These are phyloP conservation scores for Phytoseiulus persimilis DNA, from an alignment of 2,888 invertebrate species.

Conservation along the genomic window DNA sequence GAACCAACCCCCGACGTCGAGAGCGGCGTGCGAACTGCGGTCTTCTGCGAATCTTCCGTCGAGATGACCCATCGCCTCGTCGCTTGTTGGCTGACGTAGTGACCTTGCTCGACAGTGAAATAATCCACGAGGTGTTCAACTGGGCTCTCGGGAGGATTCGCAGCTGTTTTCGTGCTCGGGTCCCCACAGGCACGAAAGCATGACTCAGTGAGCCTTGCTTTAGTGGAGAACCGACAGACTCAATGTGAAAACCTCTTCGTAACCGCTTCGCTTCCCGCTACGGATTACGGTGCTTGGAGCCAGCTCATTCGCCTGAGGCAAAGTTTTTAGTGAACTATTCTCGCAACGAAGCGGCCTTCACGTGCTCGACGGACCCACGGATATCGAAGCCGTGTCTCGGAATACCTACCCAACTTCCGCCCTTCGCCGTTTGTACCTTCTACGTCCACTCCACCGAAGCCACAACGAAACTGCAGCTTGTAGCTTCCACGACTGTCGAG, in stretches of 20 bases:
- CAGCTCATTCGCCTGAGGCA: background rate
- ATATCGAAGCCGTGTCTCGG: background rate
- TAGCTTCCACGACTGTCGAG: background rate
- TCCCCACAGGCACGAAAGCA: background rate
- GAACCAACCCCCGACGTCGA: background rate
- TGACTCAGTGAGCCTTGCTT: background rate
- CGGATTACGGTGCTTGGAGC: background rate
- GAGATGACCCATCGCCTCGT: background rate
- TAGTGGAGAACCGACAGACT: background rate
- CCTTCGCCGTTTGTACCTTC: too few relatives aligned
- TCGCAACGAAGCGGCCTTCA: background rate
- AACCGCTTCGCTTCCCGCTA: background rate
- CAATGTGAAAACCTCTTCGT: background rate
- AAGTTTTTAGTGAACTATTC: background rate
- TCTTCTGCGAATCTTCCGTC: constrained; percentile 5
- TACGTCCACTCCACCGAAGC: background rate
- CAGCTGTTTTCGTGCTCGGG: background rate
- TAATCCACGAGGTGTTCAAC: background rate
- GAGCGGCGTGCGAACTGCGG: background rate
- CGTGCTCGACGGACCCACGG: background rate
- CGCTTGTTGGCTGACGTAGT: constrained; percentile 5
- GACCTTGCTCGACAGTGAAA: background rate
- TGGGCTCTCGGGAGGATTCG: constrained; percentile 5
- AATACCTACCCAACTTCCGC: background rate
- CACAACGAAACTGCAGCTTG: background rate